Base-by-base conservation (phyloP, 2,888 invertebrate species). In the Clitarchus hookeri region DNA sequence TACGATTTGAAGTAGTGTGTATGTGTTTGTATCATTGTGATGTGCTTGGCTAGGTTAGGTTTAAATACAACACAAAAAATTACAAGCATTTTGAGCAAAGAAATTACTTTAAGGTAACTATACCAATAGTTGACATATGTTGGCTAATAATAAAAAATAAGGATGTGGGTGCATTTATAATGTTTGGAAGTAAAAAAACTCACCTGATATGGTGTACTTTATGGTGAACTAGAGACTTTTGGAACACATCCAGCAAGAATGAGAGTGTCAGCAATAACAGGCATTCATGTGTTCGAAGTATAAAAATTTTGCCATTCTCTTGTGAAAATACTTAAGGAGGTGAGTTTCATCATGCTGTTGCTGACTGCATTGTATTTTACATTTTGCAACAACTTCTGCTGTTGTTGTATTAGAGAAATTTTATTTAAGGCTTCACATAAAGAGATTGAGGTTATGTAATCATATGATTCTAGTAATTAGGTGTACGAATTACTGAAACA, bases 251-350 rank as follows among this genome's bases (percentile, higher is more conserved):
- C 65, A 65, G 11, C 16, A 23, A 23, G 65, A 19, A 23, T 65
- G 19, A 65, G 65, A n/a, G 11, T 11, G 65, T 65, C 65, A 65
- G 65, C 65, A 11, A 12, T 65, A n/a, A 65, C 8, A 65, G 0
- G 65, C n/a, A 65, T 65, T 16, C 65, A n/a, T 65, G n/a, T 65
- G n/a, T 53, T 53, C 4, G 65, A 2, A 65, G 8, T 16, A 65
- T 65, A 23, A 65, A 0, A 9, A 23, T 65, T 65, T 6, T 65
- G 65, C 65, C 16, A 65, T 16, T 65, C 23, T 65, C 65, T 65
- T 84, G 25, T 48, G 4, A 48, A 84, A 84, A 44, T 36, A 36
- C 48, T 84, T 84, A 84, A 84, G 84, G 4, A 84, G 84, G 84
- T 84, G 25, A 6, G 44, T 84, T 84, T 84, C n/a, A n/a, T n/a